A percentile compares a stretch with the other conserved stretches of the same genome.
phyloP scores from a whole-genome alignment of 1,140 invertebrate genomes.

The Trigoniulus corallinus region DNA sequence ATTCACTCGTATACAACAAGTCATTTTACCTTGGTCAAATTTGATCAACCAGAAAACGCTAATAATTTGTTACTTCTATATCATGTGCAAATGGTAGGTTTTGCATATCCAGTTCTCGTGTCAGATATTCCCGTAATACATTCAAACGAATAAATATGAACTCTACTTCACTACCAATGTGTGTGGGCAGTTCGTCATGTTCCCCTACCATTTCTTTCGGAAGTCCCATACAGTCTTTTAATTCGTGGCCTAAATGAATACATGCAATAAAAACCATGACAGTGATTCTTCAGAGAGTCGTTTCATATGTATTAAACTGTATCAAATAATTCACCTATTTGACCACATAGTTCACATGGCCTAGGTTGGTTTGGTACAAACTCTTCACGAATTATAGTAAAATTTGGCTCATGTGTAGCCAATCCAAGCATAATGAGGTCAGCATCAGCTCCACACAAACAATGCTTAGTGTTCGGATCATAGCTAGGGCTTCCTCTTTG shows the following conservation, averaged over 20 bases:
- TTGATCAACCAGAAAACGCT: background rate
- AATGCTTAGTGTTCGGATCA: constrained; percentile 95
- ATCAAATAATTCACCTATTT: no score
- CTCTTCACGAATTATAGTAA: constrained; percentile 95
- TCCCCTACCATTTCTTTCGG: constrained; percentile 28
- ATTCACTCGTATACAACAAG: background rate
- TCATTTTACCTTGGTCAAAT: constrained; percentile 1
- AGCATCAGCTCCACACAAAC: constrained; percentile 93
- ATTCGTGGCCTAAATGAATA: constrained; percentile 91
- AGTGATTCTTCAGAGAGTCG: no score
- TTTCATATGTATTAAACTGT: constrained; percentile 15
- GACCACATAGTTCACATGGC: constrained; percentile 93
- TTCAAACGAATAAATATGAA: constrained; percentile 83
- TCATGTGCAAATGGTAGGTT: constrained; percentile 70
- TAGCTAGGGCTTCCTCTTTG: constrained; percentile 81
- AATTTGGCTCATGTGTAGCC: constrained; percentile 97
- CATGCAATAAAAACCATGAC: no score
- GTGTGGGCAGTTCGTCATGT: constrained; percentile 32
- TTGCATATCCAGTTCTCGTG: constrained; percentile 77
- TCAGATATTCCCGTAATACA: constrained; percentile 88
- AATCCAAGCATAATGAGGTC: constrained; percentile 98
- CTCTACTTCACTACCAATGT: constrained; percentile 49
- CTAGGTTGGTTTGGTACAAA: constrained; percentile 93
- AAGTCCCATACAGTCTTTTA: constrained; percentile 80
- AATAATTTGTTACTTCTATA: constrained; percentile 27